Base-by-base conservation (phyloP, 2,113 vertebrate species). In the Pterocles orientalis region DNA sequence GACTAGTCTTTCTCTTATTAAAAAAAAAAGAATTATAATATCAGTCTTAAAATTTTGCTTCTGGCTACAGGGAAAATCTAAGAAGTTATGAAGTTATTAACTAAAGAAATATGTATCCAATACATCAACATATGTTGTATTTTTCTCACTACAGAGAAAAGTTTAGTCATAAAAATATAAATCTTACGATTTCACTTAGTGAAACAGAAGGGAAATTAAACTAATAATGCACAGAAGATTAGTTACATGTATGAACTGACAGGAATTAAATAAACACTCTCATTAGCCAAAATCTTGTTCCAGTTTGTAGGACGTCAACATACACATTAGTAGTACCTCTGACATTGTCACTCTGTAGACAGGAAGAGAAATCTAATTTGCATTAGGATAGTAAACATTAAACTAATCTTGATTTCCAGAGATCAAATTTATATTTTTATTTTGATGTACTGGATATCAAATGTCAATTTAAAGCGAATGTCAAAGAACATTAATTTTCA, bases 341-440 rank as follows among this genome's bases (percentile, higher is more conserved):
- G n/a, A 78, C 86, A 94, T 26, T 71, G 57, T 78, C 90, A 62
- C 76, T 86, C 86, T 60, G 39, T 20, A 94, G 93, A 90, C 76
- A 94, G 69, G 92, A 97, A 87, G 57, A 77, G 58, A 92, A 97
- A 92, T 88, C 80, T 68, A 66, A 90, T 93, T 95, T 93, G 86
- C 90, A 90, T 78, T 64, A 56, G 39, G 61, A 91, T 64, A 90
- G 90, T 61, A 83, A 95, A 86, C 85, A 93, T 91, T 84, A 76
- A 95, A 91, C 61, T 82, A 54, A 76, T 71, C 95, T 93, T 60
- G 56, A 94, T 87, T 97, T 93, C 83, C 87, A 95, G 83, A 82
- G 68, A 81, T 95, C 58, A 90, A 65, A 92, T 92, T 89, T 56
- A 47, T 89, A 72, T 77, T 97, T 95, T 93, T 83, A 81, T 96